Base-by-base conservation (phyloP, 1,140 invertebrate genomes). In the Drosophila ogumai region DNA sequence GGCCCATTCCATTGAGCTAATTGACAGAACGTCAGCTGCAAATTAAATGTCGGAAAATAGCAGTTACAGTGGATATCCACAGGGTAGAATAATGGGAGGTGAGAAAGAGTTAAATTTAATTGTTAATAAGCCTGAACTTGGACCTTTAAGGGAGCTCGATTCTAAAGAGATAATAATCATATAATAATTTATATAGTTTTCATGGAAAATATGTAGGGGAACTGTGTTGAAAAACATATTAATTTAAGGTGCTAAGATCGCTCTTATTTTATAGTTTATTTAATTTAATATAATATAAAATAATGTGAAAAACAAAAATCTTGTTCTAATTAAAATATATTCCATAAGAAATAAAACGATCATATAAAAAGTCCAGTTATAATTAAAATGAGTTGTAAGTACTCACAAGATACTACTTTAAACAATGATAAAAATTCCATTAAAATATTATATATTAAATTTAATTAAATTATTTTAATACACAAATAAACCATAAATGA, bases 11-110 rank as follows among this genome's bases (percentile, higher is more conserved):
- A 65, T 55, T 65, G 47, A 54, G 71, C 80, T 87, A 87, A 87
- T 87, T 87, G 82, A 87, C 82, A 88, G 68, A 87, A 74, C 64
- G 82, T 87, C 76, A 67, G 76, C 60, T 78, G 86, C 80, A 82
- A 87, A 88, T 88, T 87, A 79, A 69, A 61, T 49, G 50, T 58
- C 59, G 71, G 75, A 61, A 43, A 58, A 66, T 43, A 22, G 49
- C 63, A 59, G 36, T 38, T 59, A 85, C 71, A 79, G 75, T 71
- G 15, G 41, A 2, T 15, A 41, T 15, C 34, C 46, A 44, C 5
- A 36, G 9, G 6, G 12, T 40, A 9, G 10, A 57, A 57, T 25
- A 56, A 28, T 17, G 15, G 0, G 40, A n/a, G 17, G n/a, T 19
- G 3, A 8, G 17, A 19, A 41, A n/a, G 40, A 8, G 1, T 5